phyloP scores from a whole-genome alignment of 2,113 vertebrate genomes.

The Bostrychus sinensis region DNA sequence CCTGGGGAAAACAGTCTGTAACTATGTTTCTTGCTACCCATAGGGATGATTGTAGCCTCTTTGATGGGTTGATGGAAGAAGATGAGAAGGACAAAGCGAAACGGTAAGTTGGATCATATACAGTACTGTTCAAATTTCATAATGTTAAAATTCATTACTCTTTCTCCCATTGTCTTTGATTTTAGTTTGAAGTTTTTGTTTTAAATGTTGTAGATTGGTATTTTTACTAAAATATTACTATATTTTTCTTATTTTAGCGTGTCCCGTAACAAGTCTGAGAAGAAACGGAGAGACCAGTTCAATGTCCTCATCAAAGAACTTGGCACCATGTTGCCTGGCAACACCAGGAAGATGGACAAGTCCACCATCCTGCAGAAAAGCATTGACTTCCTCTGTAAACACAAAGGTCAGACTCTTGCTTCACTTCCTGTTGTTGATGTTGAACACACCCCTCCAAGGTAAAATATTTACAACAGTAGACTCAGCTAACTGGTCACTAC shows the following conservation, averaged over 20 bases:
- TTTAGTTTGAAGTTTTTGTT: background rate
- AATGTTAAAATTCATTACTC: too few species aligned
- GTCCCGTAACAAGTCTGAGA: constrained; percentile 98
- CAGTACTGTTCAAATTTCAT: too few species aligned
- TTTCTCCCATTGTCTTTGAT: too few species aligned
- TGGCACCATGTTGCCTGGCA: constrained; percentile 98
- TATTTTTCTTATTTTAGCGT: constrained; percentile 77
- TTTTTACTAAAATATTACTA: background rate
- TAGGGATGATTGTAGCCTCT: constrained; percentile 98
- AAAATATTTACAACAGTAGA: background rate
- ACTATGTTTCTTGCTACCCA: constrained; percentile 17
- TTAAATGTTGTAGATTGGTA: background rate
- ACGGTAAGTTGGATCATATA: constrained; percentile 80
- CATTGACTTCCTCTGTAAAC: constrained; percentile 98
- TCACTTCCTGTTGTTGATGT: constrained; percentile 38
- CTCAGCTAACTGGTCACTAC: background rate
- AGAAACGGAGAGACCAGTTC: constrained; percentile 98
- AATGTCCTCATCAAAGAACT: constrained; percentile 99
- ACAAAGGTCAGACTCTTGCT: constrained; percentile 87
- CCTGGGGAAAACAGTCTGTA: background rate
- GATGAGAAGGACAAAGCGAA: constrained; percentile 99
- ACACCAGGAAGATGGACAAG: constrained; percentile 99
- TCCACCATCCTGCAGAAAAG: constrained; percentile 98
- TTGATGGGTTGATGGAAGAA: constrained; percentile 98
- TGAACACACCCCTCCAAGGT: constrained; percentile 14